phyloP scores from a whole-genome alignment of 2,113 vertebrate genomes.

The Brevimyrus niger region DNA sequence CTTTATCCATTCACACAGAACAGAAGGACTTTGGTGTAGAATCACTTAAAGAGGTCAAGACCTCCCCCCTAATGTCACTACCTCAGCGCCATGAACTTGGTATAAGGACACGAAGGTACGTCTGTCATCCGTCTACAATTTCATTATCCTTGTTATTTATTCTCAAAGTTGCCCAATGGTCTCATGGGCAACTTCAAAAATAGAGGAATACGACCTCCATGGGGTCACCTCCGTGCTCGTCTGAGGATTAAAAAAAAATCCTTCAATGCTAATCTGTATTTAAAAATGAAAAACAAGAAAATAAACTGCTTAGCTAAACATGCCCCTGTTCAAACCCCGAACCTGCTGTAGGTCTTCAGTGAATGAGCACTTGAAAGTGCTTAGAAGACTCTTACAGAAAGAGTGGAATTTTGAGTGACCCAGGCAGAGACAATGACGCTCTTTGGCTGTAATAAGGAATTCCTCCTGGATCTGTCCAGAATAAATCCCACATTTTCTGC shows the following conservation, averaged over 20 bases:
- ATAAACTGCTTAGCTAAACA: constrained; percentile 1
- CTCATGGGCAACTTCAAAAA: neutral
- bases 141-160: constrained; percentile 22
- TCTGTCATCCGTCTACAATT: neutral
- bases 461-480: neutral
- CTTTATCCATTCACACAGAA: neutral
- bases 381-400: constrained; percentile 67
- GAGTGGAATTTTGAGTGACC: constrained; percentile 67
- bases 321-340: constrained; percentile 34
- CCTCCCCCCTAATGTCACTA: neutral
- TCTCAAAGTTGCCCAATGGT: neutral
- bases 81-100: neutral
- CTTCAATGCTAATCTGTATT: constrained; percentile 58
- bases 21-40: neutral
- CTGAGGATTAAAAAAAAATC: constrained; percentile 7
- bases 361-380: constrained; percentile 56
- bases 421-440: neutral
- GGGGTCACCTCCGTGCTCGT: constrained; percentile 42
- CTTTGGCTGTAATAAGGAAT: neutral
- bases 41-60: neutral
- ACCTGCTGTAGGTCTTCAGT: constrained; percentile 48
- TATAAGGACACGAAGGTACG: neutral
- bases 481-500: neutral
- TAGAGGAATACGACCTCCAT: neutral
- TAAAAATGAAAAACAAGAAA: constrained; percentile 36